Evolutionary conservation across 1,140 invertebrate genomes (phyloP).

Genomic region (Drosophila malerkotliana): DNA sequence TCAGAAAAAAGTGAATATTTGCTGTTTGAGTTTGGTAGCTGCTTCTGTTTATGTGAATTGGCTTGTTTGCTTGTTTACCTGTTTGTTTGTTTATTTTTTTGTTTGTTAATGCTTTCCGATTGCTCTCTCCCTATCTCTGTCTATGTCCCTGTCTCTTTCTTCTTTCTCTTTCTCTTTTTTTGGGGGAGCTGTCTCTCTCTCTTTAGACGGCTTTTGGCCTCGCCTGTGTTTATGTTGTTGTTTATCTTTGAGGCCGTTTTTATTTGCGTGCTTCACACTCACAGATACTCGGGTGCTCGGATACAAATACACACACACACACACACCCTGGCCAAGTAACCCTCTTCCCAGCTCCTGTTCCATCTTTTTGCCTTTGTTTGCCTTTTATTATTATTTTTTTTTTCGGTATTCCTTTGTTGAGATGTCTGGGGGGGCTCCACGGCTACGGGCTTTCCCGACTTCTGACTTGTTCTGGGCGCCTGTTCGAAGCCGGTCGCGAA

Average conservation of each 20-base stretch:
- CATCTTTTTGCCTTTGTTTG: constrained; percentile 48
- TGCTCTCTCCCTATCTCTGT: constrained; percentile 40
- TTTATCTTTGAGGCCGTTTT: constrained; percentile 76
- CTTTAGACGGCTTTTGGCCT: constrained; percentile 37
- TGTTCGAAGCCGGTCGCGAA: constrained; percentile 74
- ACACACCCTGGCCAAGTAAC: constrained; percentile 19
- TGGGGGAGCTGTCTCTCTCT: constrained; percentile 5
- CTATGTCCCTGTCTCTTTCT: background rate
- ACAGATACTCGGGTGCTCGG: constrained; percentile 23
- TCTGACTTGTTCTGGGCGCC: constrained; percentile 66
- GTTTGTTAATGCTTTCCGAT: constrained; percentile 70
- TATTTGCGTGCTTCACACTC: constrained; percentile 56
- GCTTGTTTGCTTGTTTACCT: constrained; percentile 25
- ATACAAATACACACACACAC: constrained; percentile 28
- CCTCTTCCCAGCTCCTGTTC: constrained; percentile 11
- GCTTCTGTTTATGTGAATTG: constrained; percentile 23
- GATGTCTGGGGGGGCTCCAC: constrained; percentile 5
- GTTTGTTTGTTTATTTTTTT: constrained; percentile 66
- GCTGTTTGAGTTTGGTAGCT: constrained; percentile 5
- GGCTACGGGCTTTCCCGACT: constrained; percentile 2
- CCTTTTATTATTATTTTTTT: constrained; percentile 42
- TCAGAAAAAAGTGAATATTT: constrained; percentile 8
- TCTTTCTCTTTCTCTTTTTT: constrained; percentile 4
- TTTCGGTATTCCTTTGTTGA: constrained; percentile 24
- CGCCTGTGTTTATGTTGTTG: constrained; percentile 57